phyloP scores from a whole-genome alignment of 2,113 vertebrate species.

The Dissostichus mawsoni region DNA sequence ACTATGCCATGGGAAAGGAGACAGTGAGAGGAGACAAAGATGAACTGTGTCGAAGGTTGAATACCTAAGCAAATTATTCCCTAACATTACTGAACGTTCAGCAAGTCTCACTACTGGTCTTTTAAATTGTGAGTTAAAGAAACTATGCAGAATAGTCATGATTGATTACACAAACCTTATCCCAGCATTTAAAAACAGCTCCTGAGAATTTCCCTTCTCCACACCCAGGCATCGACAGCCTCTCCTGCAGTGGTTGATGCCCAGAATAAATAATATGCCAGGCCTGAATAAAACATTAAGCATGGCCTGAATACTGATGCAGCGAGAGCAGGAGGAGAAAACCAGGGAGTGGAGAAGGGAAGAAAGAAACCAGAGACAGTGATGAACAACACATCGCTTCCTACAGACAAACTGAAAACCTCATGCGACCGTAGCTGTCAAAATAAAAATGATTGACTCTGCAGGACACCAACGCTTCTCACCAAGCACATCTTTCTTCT shows the following conservation, averaged over 20 bases:
- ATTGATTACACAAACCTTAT: neutral
- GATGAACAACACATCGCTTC: constrained; percentile 6
- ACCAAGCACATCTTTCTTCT: neutral
- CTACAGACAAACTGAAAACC: neutral
- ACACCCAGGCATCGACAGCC: constrained; percentile 4
- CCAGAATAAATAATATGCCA: constrained; percentile 68
- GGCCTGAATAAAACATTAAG: constrained; percentile 78
- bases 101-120: neutral
- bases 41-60: too few species aligned
- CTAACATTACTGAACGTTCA: too few species aligned
- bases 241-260: constrained; percentile 65
- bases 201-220: constrained; percentile 20
- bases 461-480: constrained; percentile 9
- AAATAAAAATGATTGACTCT: constrained; percentile 1
- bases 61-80: too few species aligned
- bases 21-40: too few species aligned
- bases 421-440: neutral
- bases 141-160: neutral
- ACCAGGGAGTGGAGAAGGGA: neutral
- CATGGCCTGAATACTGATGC: constrained; percentile 75
- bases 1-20: too few species aligned
- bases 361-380: constrained; percentile 5
- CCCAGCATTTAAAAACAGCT: constrained; percentile 8
- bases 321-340: constrained; percentile 4
- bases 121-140: neutral